Base-by-base conservation (phyloP, 2,888 invertebrate genomes). In the Abrostola tripartita region DNA sequence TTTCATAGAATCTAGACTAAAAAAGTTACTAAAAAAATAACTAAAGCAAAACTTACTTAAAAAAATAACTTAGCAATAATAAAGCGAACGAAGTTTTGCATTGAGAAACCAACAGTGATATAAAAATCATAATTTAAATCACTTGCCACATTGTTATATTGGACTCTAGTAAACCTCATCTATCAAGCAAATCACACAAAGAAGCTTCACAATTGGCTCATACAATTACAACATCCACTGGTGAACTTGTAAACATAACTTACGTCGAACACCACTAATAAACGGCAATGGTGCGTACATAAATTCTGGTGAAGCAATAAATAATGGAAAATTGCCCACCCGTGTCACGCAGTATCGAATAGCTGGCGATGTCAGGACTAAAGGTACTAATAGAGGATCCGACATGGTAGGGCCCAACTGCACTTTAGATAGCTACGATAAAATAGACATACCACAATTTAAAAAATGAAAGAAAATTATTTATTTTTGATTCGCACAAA, bases 271-370 rank as follows among this genome's bases (percentile, higher is more conserved):
- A 71, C 79, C 81, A 78, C 83, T 87, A 87, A 88, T 88, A 87
- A 87, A 89, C 86, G 85, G 78, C 82, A 82, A 84, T 83, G 84
- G 82, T 75, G 67, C 80, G 85, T 82, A 82, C 88, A 90, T 92
- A 92, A 91, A 92, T 91, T 87, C 84, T 83, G 35, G 79, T 61
- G 68, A 76, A 79, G 78, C 87, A 65, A 91, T 92, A 92, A 92
- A 92, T 92, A 91, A 91, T 87, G 90, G 88, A 83, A 88, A 90
- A 92, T 91, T 89, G 91, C 90, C 88, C 88, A 90, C 90, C 91
- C 91, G 75, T 89, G 92, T 91, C 90, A 88, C 82, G 78, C 71
- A 81, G 86, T 90, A 88, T 91, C 90, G 90, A 89, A 90, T 89
- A 88, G 88, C 83, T 83, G 79, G 79, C 84, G 81, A 65, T 70